Evolutionary conservation across 2,888 invertebrate genomes (phyloP), one percentile per base, ranked within the genome.

Genomic region (Altica lythri): DNA sequence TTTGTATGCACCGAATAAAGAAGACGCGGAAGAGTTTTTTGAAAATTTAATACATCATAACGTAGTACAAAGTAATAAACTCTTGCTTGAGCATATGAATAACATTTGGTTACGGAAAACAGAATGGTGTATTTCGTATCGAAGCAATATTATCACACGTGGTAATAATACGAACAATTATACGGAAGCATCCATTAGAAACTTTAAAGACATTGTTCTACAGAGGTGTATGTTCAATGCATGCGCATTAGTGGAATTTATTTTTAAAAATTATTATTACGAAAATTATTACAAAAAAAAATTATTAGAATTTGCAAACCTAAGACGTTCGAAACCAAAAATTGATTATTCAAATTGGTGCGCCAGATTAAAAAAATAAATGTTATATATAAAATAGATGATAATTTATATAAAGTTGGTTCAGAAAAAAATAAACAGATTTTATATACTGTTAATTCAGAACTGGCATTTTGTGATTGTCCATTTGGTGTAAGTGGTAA

Each of bases 251-350:
- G 34, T 34, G 34, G 13, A 34, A 34, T 34, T 34, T 34, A 34
- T 34, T 14, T 35, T 14, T 8, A n/a, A 35, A 16, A 16, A 35
- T 35, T 35, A 35, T 35, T 35, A 35, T 14, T 35, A 6, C 9
- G 17, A 35, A 16, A 16, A 35, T 35, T 35, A 35, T 35, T 35
- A 35, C 27, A 27, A 27, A n/a, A 27, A n/a, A 35, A 16, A 35
- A 35, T 35, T 35, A 35, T 35, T 35, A 35, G 13, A 35, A 35
- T 35, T 35, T 35, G 35, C 29, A 35, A 35, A 35, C 35, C n/a
- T n/a, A 22, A 22, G 22, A 6, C 22, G 22, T 22, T 22, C 22
- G 6, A 22, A 22, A 22, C 12, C 13, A 34, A 14, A 35, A 35
- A 35, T 4, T 19, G 16, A 35, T 35, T 35, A 29, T 29, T 2